Percentiles rank a stretch among this genome's conserved stretches.
These are phyloP conservation scores for Oxytorus armatus DNA, from an alignment of 2,888 invertebrate species.

Conservation along the genomic window DNA sequence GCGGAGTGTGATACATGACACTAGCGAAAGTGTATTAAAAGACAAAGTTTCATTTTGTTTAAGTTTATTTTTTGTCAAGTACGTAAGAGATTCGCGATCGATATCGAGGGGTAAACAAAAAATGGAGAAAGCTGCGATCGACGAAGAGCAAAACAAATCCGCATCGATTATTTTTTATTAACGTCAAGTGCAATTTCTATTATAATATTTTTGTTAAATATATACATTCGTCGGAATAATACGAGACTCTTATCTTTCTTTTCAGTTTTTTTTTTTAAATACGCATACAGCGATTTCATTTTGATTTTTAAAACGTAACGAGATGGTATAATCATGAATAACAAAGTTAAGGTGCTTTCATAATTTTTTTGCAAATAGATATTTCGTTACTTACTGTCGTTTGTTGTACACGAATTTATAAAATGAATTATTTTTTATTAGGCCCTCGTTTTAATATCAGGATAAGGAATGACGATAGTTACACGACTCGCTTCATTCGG, in stretches of 20 bases:
- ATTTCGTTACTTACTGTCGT: too few relatives aligned
- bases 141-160: conserved; percentile 42
- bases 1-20: conserved; percentile 44
- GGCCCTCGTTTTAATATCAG: neutral
- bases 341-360: too few relatives aligned
- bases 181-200: conserved; percentile 37
- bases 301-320: too few relatives aligned
- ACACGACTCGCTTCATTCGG: conserved; percentile 13
- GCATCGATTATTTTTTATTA: conserved; percentile 21
- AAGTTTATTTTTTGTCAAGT: conserved; percentile 10
- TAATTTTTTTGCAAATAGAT: too few relatives aligned
- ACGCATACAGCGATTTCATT: too few relatives aligned
- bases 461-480: too few relatives aligned
- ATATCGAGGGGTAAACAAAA: neutral
- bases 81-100: conserved; percentile 8
- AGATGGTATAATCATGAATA: too few relatives aligned
- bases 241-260: too few relatives aligned
- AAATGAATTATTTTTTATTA: neutral
- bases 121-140: conserved; percentile 7
- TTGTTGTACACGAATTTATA: too few relatives aligned
- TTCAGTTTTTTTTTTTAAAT: too few relatives aligned
- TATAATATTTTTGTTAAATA: conserved; percentile 56
- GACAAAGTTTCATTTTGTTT: conserved; percentile 26
- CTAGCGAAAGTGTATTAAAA: conserved; percentile 44
- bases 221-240: neutral